These are phyloP conservation scores for Sparidentex hasta DNA, from an alignment of 2,797 vertebrate species.

Conservation along the genomic window DNA sequence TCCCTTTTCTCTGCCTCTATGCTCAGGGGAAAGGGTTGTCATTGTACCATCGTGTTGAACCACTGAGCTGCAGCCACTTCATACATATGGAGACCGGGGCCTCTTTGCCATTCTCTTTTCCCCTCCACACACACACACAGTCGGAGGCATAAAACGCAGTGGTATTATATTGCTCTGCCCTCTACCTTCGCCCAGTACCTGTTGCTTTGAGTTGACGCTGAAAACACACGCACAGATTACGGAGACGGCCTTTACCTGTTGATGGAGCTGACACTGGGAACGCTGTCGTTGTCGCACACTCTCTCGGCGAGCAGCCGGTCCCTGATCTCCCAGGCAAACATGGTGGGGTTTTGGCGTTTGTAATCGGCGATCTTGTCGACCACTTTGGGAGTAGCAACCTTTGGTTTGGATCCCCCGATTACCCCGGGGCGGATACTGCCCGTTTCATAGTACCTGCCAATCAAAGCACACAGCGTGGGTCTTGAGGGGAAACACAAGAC, in stretches of 20 bases:
- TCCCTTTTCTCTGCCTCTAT: conserved; percentile 74
- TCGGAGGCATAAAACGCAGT: conserved; percentile 40
- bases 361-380: conserved; percentile 99
- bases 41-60: conserved; percentile 88
- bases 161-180: conserved; percentile 40
- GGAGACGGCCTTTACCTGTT: conserved; percentile 89
- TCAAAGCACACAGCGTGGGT: conserved; percentile 14
- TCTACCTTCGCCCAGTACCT: conserved; percentile 57
- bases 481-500: not conserved
- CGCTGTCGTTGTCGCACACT: conserved; percentile 98
- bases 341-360: conserved; percentile 99
- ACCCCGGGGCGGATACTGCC: conserved; percentile 98
- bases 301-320: conserved; percentile 96
- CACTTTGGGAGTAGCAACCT: conserved; percentile 99
- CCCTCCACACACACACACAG: conserved; percentile 31
- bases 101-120: conserved; percentile 77
- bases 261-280: conserved; percentile 99
- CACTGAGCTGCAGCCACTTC: conserved; percentile 86
- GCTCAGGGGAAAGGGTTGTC: conserved; percentile 84
- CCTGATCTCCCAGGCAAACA: conserved; percentile 99
- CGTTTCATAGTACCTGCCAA: conserved; percentile 96
- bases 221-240: conserved; percentile 33
- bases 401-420: conserved; percentile 99
- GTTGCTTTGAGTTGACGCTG: conserved; percentile 54
- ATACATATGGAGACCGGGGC: conserved; percentile 85